Conservation (phyloP, 2,797 vertebrate species). For the Poeciliopsis infans region DNA sequence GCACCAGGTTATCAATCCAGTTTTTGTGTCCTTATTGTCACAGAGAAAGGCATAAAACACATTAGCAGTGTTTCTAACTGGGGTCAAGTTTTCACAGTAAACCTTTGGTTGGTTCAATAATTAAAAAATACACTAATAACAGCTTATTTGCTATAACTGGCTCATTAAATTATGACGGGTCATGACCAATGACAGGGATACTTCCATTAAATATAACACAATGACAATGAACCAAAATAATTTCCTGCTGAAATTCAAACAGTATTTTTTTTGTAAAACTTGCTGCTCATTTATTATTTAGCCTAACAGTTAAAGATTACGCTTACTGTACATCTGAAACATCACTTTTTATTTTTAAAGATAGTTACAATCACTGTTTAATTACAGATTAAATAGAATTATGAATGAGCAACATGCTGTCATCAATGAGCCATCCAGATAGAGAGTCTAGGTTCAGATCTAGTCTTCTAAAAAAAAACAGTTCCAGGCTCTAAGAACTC, state of each 20-base stretch:
- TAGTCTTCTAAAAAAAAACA: slow-evolving; percentile 38
- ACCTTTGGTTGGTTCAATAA: background rate
- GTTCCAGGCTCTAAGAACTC: slow-evolving; percentile 32
- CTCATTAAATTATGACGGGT: background rate
- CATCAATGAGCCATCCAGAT: slow-evolving; percentile 28
- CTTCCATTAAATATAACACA: background rate
- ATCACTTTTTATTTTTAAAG: background rate
- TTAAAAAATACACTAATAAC: background rate
- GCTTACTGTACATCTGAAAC: background rate
- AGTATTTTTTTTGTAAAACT: background rate
- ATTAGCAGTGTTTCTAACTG: background rate
- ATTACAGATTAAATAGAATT: background rate
- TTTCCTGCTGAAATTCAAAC: slow-evolving; percentile 6
- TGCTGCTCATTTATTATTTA: background rate
- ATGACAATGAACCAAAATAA: background rate
- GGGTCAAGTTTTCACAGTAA: background rate
- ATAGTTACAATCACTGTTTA: background rate
- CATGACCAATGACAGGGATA: background rate
- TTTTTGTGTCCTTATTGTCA: too few relatives aligned
- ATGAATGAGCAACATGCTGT: slow-evolving; percentile 10
- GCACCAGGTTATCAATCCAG: too few relatives aligned
- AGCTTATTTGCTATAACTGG: background rate
- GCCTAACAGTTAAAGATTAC: background rate
- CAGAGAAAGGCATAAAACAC: too few relatives aligned
- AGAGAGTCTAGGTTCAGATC: slow-evolving; percentile 31